Percentiles rank a stretch among this genome's conserved stretches.
phyloP scores from a whole-genome alignment of 1,140 invertebrate genomes.

The Ctenoplectra terminalis region DNA sequence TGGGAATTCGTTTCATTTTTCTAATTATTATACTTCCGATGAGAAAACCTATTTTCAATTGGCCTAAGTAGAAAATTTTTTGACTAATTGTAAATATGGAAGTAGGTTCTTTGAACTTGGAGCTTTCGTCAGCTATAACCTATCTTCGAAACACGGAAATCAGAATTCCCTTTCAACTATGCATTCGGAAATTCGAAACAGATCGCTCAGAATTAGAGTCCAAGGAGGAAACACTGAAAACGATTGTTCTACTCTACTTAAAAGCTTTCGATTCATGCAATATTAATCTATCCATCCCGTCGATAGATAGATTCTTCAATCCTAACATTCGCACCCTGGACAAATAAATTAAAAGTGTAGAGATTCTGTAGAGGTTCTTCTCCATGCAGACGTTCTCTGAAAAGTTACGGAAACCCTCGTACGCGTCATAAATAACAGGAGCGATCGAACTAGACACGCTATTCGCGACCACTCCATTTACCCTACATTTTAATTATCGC shows the following conservation, averaged over 20 bases:
- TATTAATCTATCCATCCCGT: too few relatives aligned
- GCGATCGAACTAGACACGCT: constrained; percentile 2
- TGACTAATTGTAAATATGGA: too few relatives aligned
- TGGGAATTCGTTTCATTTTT: neutral
- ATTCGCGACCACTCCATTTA: constrained; percentile 13
- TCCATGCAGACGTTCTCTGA: neutral
- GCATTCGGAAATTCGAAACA: neutral
- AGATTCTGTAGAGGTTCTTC: neutral
- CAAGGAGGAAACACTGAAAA: neutral
- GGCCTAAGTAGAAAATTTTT: too few relatives aligned
- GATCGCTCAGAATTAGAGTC: neutral
- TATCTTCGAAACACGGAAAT: neutral
- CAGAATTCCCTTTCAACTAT: neutral
- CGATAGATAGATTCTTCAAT: neutral
- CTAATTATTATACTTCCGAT: neutral
- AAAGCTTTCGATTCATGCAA: neutral
- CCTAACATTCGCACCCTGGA: neutral
- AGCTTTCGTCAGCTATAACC: neutral
- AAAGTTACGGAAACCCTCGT: neutral
- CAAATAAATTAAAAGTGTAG: neutral
- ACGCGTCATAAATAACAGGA: constrained; percentile 11
- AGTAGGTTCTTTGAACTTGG: too few relatives aligned
- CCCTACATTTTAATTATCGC: constrained; percentile 41
- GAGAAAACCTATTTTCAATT: too few relatives aligned
- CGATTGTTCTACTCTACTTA: neutral